Base-by-base conservation (phyloP, 1,140 invertebrate species). In the Patella vulgata region DNA sequence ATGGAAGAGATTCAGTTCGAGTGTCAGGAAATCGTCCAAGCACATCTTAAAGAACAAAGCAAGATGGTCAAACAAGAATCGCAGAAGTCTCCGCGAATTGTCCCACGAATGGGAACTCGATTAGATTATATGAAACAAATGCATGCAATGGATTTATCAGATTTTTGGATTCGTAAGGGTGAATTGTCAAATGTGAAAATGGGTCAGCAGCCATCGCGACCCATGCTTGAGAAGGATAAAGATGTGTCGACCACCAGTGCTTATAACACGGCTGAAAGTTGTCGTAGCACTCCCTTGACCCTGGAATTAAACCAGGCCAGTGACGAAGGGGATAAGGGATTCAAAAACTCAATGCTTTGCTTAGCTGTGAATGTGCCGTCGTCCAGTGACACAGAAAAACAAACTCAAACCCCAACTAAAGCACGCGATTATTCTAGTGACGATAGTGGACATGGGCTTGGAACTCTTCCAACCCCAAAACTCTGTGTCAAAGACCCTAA, bases 211-310 rank as follows among this genome's bases (percentile, higher is more conserved):
- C 5, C 14, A 36, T 14, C 28, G 12, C 52, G 59, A 30, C 23
- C 54, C 17, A 59, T 43, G 12, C 62, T 48, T 17, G 70, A 72
- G 23, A 70, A 67, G 42, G 77, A 79, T 36, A 70, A 69, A 51
- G 76, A 78, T 51, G 53, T 68, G 19, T 75, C 73, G 17, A 71
- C 70, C 27, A 74, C 73, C 17, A 78, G 90, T 27, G 91, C 89
- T 81, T 91, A 91, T 51, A 92, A 92, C 74, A 93, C 92, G 69
- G 91, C 90, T 1, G 91, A 91, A 48, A 86, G 85, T 63, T 91
- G 90, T 69, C 89, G 91, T 56, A 91, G 90, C 70, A 91, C 89
- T 57, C 90, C 89, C 0, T 58, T 81, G 1, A 78, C 76, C 43
- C 81, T 90, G 11, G 88, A 89, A 70, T 81, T 90, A 3, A 87